Evolutionary conservation across 2,888 invertebrate genomes (phyloP), one percentile per base, ranked within the genome.

Genomic region (Erpobdella octoculata): DNA sequence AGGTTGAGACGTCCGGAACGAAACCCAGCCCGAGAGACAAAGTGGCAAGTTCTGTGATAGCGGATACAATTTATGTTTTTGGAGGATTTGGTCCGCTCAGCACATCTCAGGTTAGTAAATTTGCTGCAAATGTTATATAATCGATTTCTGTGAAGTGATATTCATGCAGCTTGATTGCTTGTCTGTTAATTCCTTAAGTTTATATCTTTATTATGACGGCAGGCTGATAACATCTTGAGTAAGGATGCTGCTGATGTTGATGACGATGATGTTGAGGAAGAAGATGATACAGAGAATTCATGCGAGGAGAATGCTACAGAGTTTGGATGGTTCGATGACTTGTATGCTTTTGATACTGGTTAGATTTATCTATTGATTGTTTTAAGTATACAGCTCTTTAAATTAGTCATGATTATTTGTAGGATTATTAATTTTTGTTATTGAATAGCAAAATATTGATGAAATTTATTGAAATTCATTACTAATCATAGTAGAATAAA

Each of bases 241-340:
- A n/a, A 31, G 31, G 35, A 62, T 25, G 21, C 35, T 62, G 31
- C n/a, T 31, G 62, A 62, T 31, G 62, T 33, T 25, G 69, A 73
- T 38, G 73, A 71, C 28, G 68, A 25, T n/a, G 71, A 71, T 37
- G 71, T 35, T 12, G 58, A 12, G 21, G 37, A 38, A 25, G 53
- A 70, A 21, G 70, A 61, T n/a, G 18, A 69, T n/a, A 62, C 62
- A 62, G 62, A 28, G n/a, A 41, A 12, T 15, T 41, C n/a, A 15
- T 41, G 46, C n/a, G 46, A 41, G 12, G 46, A 41, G 12, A 77
- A 79, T 33, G 81, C 78, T 2, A 81, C 80, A 8, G 78, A 81
- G 71, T 82, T 82, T 77, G 80, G 80, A 38, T 82, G 82, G 82
- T 82, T 82, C 72, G 80, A 82, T 77, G 82, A 82, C 71, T 77